Conservation (phyloP, 2,113 vertebrate genomes). For the Seriola rivoliana region DNA sequence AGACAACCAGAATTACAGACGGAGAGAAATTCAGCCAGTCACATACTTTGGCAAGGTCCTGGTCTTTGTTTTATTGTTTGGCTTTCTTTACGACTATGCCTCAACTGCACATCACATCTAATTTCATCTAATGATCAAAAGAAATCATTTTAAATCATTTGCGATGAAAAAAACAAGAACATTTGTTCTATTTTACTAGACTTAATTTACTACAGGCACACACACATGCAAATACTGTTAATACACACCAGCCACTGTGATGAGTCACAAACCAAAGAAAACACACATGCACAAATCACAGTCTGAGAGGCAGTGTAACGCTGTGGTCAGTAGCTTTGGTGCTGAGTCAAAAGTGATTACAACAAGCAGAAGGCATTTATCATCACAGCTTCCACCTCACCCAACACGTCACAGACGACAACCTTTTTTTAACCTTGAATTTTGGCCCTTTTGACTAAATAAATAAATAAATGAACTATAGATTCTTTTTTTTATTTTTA, state of each 20-base stretch:
- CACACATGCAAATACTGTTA: background rate
- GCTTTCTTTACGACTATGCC: background rate
- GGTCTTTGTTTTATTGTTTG: background rate
- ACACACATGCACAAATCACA: background rate
- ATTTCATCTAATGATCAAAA: background rate
- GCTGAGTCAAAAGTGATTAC: conserved; percentile 21
- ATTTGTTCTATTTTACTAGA: background rate
- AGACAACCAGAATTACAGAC: no score
- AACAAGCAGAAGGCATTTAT: conserved; percentile 6
- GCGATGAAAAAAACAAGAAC: background rate
- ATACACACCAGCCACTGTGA: background rate
- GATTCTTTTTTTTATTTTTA: background rate
- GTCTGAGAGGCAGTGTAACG: background rate
- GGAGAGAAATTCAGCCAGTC: no score
- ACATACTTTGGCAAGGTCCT: no score
- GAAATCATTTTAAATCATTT: background rate
- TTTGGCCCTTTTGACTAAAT: background rate
- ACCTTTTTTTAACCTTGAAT: conserved; percentile 11
- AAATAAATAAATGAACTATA: background rate
- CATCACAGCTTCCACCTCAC: background rate
- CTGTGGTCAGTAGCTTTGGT: background rate
- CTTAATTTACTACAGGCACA: background rate
- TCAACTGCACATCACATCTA: background rate
- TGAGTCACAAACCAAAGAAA: background rate
- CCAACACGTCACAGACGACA: background rate